Evolutionary conservation across 1,140 invertebrate species (phyloP).

Genomic region (Heliconius congener): DNA sequence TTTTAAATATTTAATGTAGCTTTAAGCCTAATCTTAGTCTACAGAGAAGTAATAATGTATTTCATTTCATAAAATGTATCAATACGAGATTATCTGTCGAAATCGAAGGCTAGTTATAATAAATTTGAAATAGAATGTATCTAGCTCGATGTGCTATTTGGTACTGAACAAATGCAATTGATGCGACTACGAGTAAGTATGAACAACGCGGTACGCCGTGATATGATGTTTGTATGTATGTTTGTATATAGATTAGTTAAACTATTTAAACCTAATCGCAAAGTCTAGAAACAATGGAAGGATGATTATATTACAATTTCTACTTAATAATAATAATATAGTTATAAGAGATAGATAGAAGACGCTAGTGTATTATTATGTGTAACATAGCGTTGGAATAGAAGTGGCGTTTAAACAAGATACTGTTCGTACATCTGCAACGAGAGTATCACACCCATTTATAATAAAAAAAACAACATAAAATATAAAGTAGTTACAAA

Average conservation of each 20-base stretch:
- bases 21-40: constrained; percentile 75
- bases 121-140: constrained; percentile 60
- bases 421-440: constrained; percentile 27
- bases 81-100: constrained; percentile 44
- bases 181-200: constrained; percentile 58
- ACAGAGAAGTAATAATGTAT: constrained; percentile 69
- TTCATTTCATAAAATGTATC: constrained; percentile 12
- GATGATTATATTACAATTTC: constrained; percentile 70
- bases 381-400: constrained; percentile 58
- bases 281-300: constrained; percentile 66
- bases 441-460: constrained; percentile 42
- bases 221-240: constrained; percentile 34
- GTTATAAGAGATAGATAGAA: constrained; percentile 71
- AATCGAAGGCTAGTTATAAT: constrained; percentile 60
- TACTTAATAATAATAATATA: constrained; percentile 63
- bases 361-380: constrained; percentile 66
- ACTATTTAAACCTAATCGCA: constrained; percentile 42
- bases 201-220: constrained; percentile 37
- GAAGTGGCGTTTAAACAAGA: constrained; percentile 52
- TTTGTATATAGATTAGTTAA: constrained; percentile 40
- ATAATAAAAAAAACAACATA: constrained; percentile 20
- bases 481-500: constrained; percentile 22
- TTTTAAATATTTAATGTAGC: constrained; percentile 70
- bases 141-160: constrained; percentile 72
- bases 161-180: constrained; percentile 74